Conservation (phyloP, 2,888 invertebrate species). For the Nymphalis polychloros region DNA sequence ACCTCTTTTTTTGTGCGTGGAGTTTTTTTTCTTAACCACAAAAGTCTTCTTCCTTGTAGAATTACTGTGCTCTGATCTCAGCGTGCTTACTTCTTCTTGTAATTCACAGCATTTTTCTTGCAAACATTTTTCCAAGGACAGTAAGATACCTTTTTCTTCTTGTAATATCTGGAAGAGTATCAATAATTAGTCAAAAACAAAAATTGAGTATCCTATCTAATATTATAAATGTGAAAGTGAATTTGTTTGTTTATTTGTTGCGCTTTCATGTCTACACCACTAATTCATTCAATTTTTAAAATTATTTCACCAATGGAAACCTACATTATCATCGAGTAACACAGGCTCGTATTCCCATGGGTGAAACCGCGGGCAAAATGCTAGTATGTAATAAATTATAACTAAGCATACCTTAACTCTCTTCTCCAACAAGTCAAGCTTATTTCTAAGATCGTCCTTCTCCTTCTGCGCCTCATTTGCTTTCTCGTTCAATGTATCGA, state of each 20-base stretch:
- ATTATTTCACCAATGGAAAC: too few relatives aligned
- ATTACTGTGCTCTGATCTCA: conserved; percentile 79
- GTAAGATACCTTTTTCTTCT: conserved; percentile 88
- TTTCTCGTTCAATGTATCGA: conserved; percentile 87
- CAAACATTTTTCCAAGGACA: conserved; percentile 87
- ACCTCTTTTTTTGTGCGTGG: conserved; percentile 75
- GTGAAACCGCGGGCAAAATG: too few relatives aligned
- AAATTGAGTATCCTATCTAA: too few relatives aligned
- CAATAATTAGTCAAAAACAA: background rate
- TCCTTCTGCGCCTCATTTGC: conserved; percentile 87
- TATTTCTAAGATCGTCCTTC: conserved; percentile 83
- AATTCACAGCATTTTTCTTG: conserved; percentile 89
- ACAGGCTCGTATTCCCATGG: too few relatives aligned
- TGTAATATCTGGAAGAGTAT: conserved; percentile 82
- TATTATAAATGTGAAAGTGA: too few relatives aligned
- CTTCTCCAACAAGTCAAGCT: conserved; percentile 86
- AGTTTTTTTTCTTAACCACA: conserved; percentile 76
- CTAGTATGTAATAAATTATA: background rate
- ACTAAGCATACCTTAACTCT: conserved; percentile 83
- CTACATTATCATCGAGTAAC: too few relatives aligned
- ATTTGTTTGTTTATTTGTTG: too few relatives aligned
- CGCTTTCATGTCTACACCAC: too few relatives aligned
- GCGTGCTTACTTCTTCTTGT: conserved; percentile 85
- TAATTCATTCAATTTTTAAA: too few relatives aligned
- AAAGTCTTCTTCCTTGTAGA: conserved; percentile 75